Evolutionary conservation across 2,888 invertebrate species (phyloP).

Genomic region (Odontocerum albicorne): DNA sequence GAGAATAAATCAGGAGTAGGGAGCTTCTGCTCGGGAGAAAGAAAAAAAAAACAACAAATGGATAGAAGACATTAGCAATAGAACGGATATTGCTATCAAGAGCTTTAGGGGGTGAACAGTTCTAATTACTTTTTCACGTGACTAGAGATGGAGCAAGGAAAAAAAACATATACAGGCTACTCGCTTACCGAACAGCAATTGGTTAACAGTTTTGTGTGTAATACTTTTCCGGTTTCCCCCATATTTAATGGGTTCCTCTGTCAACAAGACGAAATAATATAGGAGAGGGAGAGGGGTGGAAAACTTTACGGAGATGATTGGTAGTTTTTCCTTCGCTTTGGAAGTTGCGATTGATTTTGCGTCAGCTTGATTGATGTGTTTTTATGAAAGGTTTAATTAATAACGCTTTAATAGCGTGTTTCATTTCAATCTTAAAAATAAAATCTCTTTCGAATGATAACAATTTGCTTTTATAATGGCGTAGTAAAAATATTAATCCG

Average conservation of each 20-base stretch:
- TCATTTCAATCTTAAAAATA: background rate
- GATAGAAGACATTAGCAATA: slow-evolving; percentile 32
- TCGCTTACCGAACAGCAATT: slow-evolving; percentile 16
- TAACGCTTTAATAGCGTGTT: slow-evolving; percentile 11
- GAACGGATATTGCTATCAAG: slow-evolving; percentile 35
- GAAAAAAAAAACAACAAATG: slow-evolving; percentile 25
- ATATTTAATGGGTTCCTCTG: slow-evolving; percentile 7
- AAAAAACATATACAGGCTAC: slow-evolving; percentile 14
- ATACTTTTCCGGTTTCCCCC: slow-evolving; percentile 13
- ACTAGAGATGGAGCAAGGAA: slow-evolving; percentile 24
- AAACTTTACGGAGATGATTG: slow-evolving; percentile 11
- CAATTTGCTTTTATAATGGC: no score
- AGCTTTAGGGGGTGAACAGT: slow-evolving; percentile 22
- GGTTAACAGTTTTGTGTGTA: slow-evolving; percentile 20
- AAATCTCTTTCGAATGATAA: no score
- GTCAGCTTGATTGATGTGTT: slow-evolving; percentile 32
- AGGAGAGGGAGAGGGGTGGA: background rate
- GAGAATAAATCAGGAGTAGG: slow-evolving; percentile 30
- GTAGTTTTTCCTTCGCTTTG: slow-evolving; percentile 18
- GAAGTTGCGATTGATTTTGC: slow-evolving; percentile 26
- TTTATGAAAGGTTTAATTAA: slow-evolving; percentile 23
- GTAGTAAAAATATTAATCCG: no score
- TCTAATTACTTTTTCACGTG: slow-evolving; percentile 37
- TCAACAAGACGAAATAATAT: slow-evolving; percentile 20
- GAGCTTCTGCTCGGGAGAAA: background rate